Evolutionary conservation across 1,140 invertebrate species (phyloP).

Genomic region (Berghia stephanieae): DNA sequence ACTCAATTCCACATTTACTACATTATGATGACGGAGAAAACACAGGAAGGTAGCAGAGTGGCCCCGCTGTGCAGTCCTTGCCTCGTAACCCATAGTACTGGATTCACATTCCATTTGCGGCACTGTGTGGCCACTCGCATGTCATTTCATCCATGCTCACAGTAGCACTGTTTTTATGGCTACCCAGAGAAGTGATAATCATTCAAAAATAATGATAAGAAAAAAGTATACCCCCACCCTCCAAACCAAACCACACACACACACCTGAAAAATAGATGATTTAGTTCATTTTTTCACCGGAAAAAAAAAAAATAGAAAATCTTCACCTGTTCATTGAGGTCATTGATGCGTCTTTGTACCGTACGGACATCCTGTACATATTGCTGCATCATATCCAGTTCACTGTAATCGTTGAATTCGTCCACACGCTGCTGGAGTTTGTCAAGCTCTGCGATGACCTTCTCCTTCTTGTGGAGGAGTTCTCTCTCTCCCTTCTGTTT

Average conservation of each 20-base stretch:
- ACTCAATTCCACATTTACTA: too few species aligned
- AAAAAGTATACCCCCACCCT: not conserved
- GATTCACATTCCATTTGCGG: too few species aligned
- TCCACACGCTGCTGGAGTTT: slow-evolving; percentile 76
- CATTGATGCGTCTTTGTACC: slow-evolving; percentile 77
- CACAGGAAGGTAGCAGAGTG: too few species aligned
- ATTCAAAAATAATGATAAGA: not conserved
- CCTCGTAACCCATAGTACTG: too few species aligned
- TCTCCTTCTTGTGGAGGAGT: slow-evolving; percentile 75
- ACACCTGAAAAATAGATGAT: too few species aligned
- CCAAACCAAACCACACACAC: not conserved
- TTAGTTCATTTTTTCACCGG: not conserved
- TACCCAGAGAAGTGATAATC: not conserved
- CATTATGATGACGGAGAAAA: too few species aligned
- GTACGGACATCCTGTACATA: slow-evolving; percentile 74
- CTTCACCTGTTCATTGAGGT: slow-evolving; percentile 71
- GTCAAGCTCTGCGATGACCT: slow-evolving; percentile 76
- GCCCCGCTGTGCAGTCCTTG: too few species aligned
- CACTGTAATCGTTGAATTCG: slow-evolving; percentile 69
- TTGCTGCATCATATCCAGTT: slow-evolving; percentile 68
- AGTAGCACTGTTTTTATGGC: not conserved
- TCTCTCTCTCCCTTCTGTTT: slow-evolving; percentile 84
- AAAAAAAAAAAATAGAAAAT: not conserved
- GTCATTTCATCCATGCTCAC: too few species aligned
- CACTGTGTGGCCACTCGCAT: too few species aligned